Evolutionary conservation across 2,797 vertebrate species (phyloP).

Genomic region (Erpetoichthys calabaricus): DNA sequence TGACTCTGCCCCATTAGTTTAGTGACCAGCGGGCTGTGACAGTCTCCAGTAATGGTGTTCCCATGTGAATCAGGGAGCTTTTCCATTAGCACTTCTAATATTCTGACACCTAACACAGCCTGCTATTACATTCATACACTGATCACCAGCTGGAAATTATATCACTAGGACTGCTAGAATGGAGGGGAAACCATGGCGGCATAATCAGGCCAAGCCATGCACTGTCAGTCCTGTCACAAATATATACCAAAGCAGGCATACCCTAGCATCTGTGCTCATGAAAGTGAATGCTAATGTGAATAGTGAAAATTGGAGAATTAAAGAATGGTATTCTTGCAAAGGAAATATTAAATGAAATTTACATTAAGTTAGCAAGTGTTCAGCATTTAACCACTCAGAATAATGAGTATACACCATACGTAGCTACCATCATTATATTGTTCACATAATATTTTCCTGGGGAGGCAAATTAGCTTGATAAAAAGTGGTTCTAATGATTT

Average conservation of each 20-base stretch:
- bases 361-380: too few relatives aligned
- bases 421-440: too few relatives aligned
- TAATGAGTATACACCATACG: too few relatives aligned
- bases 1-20: constrained; percentile 92
- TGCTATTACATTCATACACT: constrained; percentile 77
- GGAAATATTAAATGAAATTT: too few relatives aligned
- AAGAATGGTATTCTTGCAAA: too few relatives aligned
- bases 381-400: too few relatives aligned
- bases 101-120: constrained; percentile 78
- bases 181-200: constrained; percentile 47
- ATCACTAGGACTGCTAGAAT: constrained; percentile 62
- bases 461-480: too few relatives aligned
- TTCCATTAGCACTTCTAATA: constrained; percentile 84
- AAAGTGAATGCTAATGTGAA: too few relatives aligned
- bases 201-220: constrained; percentile 80
- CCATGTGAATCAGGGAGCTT: constrained; percentile 72
- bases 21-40: constrained; percentile 93
- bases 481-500: too few relatives aligned
- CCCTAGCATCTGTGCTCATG: constrained; percentile 3
- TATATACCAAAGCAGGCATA: constrained; percentile 56
- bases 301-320: too few relatives aligned
- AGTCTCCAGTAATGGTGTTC: constrained; percentile 73
- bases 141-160: constrained; percentile 75
- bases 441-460: too few relatives aligned
- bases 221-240: constrained; percentile 71